A percentile compares a stretch with the other conserved stretches of the same genome.
Evolutionary conservation across 2,888 invertebrate species (phyloP).

Genomic region (Orgyia antiqua): DNA sequence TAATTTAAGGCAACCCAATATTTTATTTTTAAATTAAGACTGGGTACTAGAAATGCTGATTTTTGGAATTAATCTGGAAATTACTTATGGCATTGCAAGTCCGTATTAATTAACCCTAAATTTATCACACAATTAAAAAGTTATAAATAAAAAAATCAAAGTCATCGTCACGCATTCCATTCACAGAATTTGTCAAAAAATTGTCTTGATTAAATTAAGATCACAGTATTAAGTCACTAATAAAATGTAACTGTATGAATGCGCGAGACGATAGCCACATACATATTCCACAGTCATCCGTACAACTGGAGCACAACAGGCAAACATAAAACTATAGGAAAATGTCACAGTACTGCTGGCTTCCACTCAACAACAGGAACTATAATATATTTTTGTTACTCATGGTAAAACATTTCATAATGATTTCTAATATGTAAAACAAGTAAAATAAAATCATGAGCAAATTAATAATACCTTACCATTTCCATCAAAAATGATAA

Average conservation of each 20-base stretch:
- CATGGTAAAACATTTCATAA: conserved; percentile 29
- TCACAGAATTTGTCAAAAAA: conserved; percentile 70
- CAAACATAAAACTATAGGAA: conserved; percentile 42
- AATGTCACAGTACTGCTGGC: conserved; percentile 49
- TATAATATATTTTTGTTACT: conserved; percentile 25
- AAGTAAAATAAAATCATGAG: conserved; percentile 30
- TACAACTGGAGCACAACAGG: conserved; percentile 57
- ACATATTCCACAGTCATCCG: conserved; percentile 76
- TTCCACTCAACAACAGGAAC: conserved; percentile 39
- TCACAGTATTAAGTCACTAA: conserved; percentile 77
- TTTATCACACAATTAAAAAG: conserved; percentile 70
- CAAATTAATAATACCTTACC: conserved; percentile 22
- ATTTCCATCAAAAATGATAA: conserved; percentile 22
- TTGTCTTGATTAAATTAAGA: conserved; percentile 75
- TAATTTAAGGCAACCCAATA: conserved; percentile 27
- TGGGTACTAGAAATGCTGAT: conserved; percentile 62
- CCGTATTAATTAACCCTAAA: conserved; percentile 60
- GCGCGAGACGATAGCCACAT: conserved; percentile 58
- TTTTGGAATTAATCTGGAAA: conserved; percentile 62
- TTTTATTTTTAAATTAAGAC: conserved; percentile 33
- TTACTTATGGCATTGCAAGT: conserved; percentile 64
- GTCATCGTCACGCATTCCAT: conserved; percentile 55
- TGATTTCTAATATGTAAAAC: conserved; percentile 27
- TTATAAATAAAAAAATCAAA: conserved; percentile 56
- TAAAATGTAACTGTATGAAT: conserved; percentile 68